phyloP scores from a whole-genome alignment of 53 echinoderm and acorn worm species.

The Arbacia lixula region DNA sequence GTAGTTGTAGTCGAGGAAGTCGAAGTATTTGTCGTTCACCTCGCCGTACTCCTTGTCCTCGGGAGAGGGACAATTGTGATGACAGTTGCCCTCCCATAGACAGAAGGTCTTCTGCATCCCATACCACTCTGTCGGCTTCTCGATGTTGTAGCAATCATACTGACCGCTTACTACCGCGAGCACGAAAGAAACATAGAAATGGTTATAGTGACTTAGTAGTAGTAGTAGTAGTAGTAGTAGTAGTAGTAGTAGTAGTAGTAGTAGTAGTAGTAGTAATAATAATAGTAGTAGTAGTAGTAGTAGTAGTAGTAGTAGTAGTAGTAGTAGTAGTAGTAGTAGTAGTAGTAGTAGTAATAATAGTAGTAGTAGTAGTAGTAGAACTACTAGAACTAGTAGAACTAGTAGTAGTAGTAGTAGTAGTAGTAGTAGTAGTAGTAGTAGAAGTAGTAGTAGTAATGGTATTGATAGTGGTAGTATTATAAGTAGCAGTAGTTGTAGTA shows the following conservation, averaged over 20 bases:
- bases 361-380: background rate
- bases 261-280: background rate
- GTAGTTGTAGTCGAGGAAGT: conserved; percentile 1
- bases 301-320: background rate
- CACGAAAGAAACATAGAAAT: background rate
- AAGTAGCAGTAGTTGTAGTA: background rate
- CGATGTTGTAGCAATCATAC: conserved; percentile 24
- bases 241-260: background rate
- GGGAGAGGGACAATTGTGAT: background rate
- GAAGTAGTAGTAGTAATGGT: background rate
- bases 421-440: background rate
- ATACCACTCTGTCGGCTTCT: background rate
- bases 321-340: background rate
- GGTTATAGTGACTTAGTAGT: background rate
- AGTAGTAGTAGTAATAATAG: background rate
- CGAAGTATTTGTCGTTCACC: background rate
- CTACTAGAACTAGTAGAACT: background rate
- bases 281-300: background rate
- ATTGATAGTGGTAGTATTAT: background rate
- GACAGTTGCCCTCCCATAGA: conserved; percentile 15
- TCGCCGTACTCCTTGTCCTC: conserved; percentile 13
- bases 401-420: background rate
- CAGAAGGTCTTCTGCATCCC: conserved; percentile 6
- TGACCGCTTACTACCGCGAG: background rate
- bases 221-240: background rate